Base-by-base conservation (phyloP, 2,888 invertebrate genomes). In the Byasa hedistus region DNA sequence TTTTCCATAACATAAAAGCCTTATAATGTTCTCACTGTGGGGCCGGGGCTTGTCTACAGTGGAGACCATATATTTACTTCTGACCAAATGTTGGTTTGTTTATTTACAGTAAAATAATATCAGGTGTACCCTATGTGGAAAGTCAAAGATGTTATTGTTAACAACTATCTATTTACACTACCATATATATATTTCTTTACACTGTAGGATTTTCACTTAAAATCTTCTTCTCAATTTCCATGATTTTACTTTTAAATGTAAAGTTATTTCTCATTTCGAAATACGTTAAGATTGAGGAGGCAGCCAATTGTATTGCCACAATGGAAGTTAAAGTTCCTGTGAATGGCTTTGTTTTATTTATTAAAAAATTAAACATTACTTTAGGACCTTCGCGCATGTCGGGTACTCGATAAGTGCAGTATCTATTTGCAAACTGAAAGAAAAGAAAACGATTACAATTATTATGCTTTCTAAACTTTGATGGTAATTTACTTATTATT, bases 321-420 rank as follows among this genome's bases (percentile, higher is more conserved):
- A 94, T 77, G 0, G 84, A 81, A 1, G 91, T 85, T 17, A 94
- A 71, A 0, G 87, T 83, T 2, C 91, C 92, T 4, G 84, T 78
- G 32, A 94, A 89, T 0, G 94, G 93, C 71, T 84, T 92, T 0
- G 93, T 92, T 1, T 94, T 76, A 76, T 92, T 93, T 8, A 76
- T 77, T 74, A 94, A 78, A 23, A 95, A 83, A 56, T 89, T 78
- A 0, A 94, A 87, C 0, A 94, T 83, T 64, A 92, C 93, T 73
- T 82, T 85, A 0, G 93, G 93, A 17, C 93, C 92, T 62, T 93
- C 87, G 0, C 79, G 84, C n/a, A 95, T 76, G n/a, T 93, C 89
- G 4, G 96, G 96, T 24, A 95, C 72, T 70, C 94, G 89, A 72
- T 88, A 93, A 5, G 95, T 95, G 59, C 82, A 88, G 78, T 94